Evolutionary conservation across 2,113 vertebrate species (phyloP).

Genomic region (Mus spicilegus): DNA sequence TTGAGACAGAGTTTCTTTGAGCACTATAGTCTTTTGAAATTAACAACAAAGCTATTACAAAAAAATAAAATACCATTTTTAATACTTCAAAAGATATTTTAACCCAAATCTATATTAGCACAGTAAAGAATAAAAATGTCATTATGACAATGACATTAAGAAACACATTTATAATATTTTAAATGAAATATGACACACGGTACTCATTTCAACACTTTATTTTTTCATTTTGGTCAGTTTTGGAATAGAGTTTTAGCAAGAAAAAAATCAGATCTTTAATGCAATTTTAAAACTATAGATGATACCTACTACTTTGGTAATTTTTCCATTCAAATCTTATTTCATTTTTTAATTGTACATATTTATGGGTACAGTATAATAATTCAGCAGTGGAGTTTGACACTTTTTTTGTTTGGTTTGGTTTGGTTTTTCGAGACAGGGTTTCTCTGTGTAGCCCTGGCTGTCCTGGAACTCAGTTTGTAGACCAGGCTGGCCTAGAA

Average conservation of each 20-base stretch:
- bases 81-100: constrained; percentile 62
- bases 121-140: constrained; percentile 18
- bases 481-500: too few species aligned
- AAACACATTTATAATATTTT: constrained; percentile 56
- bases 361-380: neutral
- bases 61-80: constrained; percentile 56
- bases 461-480: too few species aligned
- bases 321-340: constrained; percentile 31
- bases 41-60: constrained; percentile 38
- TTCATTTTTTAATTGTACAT: constrained; percentile 13
- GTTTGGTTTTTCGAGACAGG: too few species aligned
- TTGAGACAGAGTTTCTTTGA: neutral
- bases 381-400: neutral
- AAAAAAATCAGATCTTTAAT: constrained; percentile 20
- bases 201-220: neutral
- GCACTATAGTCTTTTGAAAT: constrained; percentile 25
- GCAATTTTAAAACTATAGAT: constrained; percentile 38
- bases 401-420: neutral
- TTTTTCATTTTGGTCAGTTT: constrained; percentile 37
- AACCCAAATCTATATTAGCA: constrained; percentile 53
- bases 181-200: constrained; percentile 29
- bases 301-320: neutral
- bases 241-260: constrained; percentile 19
- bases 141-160: neutral
- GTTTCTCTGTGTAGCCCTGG: too few species aligned